Evolutionary conservation across 1,140 invertebrate genomes (phyloP), one percentile per base, ranked within the genome.

Genomic region (Cyrtorhinus lividipennis): DNA sequence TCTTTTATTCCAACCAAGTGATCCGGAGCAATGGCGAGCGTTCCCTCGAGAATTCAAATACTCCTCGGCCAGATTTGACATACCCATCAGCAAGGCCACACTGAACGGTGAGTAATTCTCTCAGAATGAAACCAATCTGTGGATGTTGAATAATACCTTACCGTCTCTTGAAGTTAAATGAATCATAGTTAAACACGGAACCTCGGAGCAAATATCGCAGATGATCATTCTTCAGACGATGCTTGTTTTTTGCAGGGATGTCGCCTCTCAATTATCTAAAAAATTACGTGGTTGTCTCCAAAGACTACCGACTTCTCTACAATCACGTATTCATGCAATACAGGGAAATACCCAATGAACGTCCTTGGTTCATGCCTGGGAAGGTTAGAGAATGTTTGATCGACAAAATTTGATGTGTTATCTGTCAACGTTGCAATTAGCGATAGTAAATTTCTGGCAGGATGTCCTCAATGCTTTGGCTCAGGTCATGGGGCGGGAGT

Each of bases 401-500:
- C 30, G 30, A 5, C 30, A 38, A 38, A 38, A 38, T 15, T 38
- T 8, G 30, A 38, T 38, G 30, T 38, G 30, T 38, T 38, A 38
- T 15, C 5, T 15, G 30, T 5, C 30, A 38, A 8, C 15, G 15
- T 38, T 38, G 30, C 15, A 8, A 38, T 38, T 38, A 38, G 5
- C 15, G 15, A 38, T 38, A 38, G 30, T 8, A 38, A 38, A 8
- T 38, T 38, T 26, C 30, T 25, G 56, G 18, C 48, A 78, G 71
- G 66, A 76, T 24, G 68, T 82, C 25, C 67, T 72, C 63, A 74
- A 77, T 67, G 82, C 79, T 22, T 71, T 84, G 8, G 71, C 73
- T n/a, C 73, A 83, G 58, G 75, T 83, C 68, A 79, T 84, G 74
- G 81, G 82, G 1, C 78, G 76, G 24, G 70, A 74, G 15, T 70